These are phyloP conservation scores for Trimorus sp. DNA, from an alignment of 2,888 invertebrate genomes.

Conservation along the genomic window DNA sequence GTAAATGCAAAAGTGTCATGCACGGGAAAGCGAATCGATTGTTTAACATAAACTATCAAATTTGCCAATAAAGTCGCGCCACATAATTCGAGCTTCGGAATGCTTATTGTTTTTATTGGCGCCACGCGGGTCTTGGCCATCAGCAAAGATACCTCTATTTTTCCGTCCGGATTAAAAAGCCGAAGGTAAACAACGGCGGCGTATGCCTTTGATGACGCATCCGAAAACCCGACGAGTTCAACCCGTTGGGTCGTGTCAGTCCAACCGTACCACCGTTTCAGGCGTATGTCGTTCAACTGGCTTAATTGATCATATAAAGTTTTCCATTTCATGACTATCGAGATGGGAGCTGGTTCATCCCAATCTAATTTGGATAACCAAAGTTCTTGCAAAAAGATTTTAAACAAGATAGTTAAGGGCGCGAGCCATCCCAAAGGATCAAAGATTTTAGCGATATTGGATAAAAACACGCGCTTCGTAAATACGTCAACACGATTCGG, in stretches of 20 bases:
- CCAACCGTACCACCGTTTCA: no score
- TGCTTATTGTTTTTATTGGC: not conserved
- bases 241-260: not conserved
- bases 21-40: not conserved
- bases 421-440: not conserved
- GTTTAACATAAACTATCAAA: not conserved
- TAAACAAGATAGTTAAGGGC: not conserved
- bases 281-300: no score
- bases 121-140: conserved; percentile 4
- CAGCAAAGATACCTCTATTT: not conserved
- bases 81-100: not conserved
- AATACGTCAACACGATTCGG: not conserved
- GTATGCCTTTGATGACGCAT: not conserved
- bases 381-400: not conserved
- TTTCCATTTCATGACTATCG: not conserved
- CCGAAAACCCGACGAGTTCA: not conserved
- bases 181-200: not conserved
- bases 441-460: not conserved
- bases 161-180: not conserved
- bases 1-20: not conserved
- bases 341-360: not conserved
- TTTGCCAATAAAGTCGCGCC: not conserved
- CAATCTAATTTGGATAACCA: conserved; percentile 4
- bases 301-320: not conserved
- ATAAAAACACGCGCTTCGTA: not conserved